Percentiles rank a stretch among this genome's conserved stretches.
phyloP scores from a whole-genome alignment of 2,113 vertebrate genomes.

The Tychaedon coryphoeus region DNA sequence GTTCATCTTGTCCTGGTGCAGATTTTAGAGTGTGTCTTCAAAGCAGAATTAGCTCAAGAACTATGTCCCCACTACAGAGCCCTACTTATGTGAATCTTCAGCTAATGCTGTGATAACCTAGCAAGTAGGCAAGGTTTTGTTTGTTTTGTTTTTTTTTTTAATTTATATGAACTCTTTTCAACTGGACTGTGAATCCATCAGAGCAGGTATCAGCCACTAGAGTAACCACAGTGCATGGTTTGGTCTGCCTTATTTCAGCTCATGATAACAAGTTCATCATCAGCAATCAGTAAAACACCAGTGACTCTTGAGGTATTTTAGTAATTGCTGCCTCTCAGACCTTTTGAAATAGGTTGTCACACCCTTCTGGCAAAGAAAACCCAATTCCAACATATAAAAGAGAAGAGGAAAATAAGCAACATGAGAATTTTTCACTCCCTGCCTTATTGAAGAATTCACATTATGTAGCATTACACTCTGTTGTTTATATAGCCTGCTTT shows the following conservation, averaged over 20 bases:
- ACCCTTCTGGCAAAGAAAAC: not conserved
- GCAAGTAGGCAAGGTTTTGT: not conserved
- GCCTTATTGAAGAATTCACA: not conserved
- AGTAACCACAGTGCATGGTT: fast-evolving
- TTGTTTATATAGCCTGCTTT: constrained; percentile 10
- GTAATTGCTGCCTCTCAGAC: not conserved
- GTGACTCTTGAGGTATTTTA: not conserved
- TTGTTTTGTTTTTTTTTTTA: too few species aligned
- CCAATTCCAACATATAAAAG: not conserved
- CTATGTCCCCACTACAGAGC: not conserved
- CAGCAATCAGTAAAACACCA: not conserved
- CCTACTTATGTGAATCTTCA: not conserved
- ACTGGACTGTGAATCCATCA: not conserved
- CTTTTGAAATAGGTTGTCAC: not conserved
- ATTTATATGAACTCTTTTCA: not conserved
- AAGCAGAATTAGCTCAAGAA: not conserved
- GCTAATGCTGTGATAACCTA: not conserved
- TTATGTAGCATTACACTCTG: not conserved
- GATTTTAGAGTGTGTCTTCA: not conserved
- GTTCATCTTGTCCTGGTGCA: not conserved
- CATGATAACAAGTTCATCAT: not conserved
- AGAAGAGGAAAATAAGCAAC: not conserved
- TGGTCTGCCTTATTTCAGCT: not conserved
- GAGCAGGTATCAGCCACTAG: not conserved
- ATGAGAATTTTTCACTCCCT: not conserved